Evolutionary conservation across 2,113 vertebrate species (phyloP), one percentile per base, ranked within the genome.

Genomic region (Salminus brasiliensis): DNA sequence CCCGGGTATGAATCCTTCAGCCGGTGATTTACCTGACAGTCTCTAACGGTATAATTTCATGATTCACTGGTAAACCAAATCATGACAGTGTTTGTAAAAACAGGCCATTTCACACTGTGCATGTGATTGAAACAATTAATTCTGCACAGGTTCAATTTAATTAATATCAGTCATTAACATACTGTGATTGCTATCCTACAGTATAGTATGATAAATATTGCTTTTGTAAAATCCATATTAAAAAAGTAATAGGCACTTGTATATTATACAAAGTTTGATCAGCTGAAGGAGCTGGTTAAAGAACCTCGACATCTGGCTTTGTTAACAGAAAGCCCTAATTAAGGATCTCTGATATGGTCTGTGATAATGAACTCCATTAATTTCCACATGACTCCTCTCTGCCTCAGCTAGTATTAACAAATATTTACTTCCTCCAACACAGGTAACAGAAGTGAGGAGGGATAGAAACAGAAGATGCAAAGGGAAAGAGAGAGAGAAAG

Each of bases 401-500:
- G 32, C 65, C 27, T 75, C 79, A 57, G 41, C 67, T 52, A 29
- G 34, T 69, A 39, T 63, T 45, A 77, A 59, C 59, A 77, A 82
- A 78, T 82, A 82, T 82, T 77, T 72, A 73, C 49, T 55, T 72
- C 55, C 32, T 39, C 11, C 30, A 27, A 63, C 4, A 15, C 18
- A 63, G 29, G 63, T 39, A 63, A 43, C 11, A 21, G 47, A 39
- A 25, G 23, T 3, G 18, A 32, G 21, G 21, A 15, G 12, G 2
- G 13, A 11, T 2, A 18, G 21, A 18, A 52, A 5, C 18, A 4
- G 21, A 3, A 52, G 47, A 5, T 4, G 16, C 30, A 53, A 5
- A 30, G 3, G n/a, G 43, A 3, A 10, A 21, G n/a, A 53, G 6
- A 53, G 21, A 5, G n/a, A 23, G 21, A 53, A 5, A 10, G 52